Conservation (phyloP, 2,888 invertebrate species). For the Cordilura impudica region DNA sequence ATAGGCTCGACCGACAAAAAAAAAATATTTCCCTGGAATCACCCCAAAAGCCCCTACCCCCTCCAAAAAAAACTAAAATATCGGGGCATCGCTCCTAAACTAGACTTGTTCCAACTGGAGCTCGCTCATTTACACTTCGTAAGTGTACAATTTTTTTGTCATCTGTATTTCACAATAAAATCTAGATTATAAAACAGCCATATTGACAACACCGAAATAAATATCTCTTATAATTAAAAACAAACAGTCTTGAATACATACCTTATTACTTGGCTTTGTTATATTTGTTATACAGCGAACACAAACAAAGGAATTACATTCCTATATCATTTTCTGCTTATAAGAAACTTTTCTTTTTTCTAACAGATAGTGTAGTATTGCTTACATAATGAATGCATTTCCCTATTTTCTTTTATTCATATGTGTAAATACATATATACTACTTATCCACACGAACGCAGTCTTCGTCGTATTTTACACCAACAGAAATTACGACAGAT, state of each 20-base stretch:
- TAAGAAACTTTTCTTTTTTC: background rate
- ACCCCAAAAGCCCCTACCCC: too few species aligned
- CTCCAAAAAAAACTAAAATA: too few species aligned
- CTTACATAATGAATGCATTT: conserved; percentile 33
- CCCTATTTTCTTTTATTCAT: conserved; percentile 9
- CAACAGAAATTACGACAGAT: conserved; percentile 44
- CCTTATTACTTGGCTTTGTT: background rate
- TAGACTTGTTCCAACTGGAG: too few species aligned
- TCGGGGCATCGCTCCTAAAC: too few species aligned
- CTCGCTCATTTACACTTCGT: too few species aligned
- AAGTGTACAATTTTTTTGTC: too few species aligned
- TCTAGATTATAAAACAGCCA: too few species aligned
- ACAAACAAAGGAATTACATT: background rate
- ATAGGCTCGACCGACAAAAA: too few species aligned
- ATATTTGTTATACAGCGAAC: background rate
- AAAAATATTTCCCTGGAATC: too few species aligned
- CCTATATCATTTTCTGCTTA: background rate
- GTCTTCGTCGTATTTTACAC: conserved; percentile 8
- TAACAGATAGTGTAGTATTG: background rate
- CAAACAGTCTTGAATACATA: background rate
- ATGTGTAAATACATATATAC: background rate
- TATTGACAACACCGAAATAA: too few species aligned
- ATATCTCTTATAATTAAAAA: too few species aligned
- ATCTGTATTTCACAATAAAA: too few species aligned
- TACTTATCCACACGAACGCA: background rate